Percentiles rank a stretch among this genome's conserved stretches.
These are phyloP conservation scores for Platyrinchus mystaceus DNA, from an alignment of 2,797 vertebrate genomes.

Conservation along the genomic window DNA sequence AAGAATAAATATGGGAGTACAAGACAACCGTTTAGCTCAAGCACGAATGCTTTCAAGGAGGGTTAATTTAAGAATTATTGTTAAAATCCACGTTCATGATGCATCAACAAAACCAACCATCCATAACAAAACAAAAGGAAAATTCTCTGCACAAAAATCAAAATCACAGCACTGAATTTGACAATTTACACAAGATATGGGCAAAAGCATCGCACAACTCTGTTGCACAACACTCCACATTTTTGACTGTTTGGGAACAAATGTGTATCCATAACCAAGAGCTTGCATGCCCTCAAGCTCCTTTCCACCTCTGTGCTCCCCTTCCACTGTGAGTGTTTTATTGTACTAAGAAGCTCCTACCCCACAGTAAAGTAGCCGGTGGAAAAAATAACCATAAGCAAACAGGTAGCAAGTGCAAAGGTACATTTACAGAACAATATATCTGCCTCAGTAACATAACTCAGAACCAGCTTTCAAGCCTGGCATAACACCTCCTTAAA, in stretches of 20 bases:
- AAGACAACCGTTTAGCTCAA: neutral
- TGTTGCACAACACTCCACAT: neutral
- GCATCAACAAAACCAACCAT: neutral
- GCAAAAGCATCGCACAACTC: neutral
- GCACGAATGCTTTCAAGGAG: neutral
- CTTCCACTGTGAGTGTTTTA: neutral
- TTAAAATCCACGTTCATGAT: neutral
- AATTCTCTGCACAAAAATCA: neutral
- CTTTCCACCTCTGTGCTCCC: neutral
- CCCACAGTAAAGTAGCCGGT: neutral
- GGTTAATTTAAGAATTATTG: neutral
- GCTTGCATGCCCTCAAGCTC: neutral
- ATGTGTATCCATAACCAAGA: neutral
- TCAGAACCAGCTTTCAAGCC: neutral
- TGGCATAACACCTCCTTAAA: neutral
- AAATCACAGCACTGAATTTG: fast-evolving
- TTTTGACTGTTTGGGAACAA: neutral
- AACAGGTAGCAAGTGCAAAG: neutral
- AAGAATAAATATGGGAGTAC: neutral
- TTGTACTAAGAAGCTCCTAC: neutral
- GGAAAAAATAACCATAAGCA: neutral
- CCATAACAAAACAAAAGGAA: fast-evolving
- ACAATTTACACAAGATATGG: neutral
- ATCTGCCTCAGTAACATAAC: neutral
- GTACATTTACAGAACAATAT: neutral